Evolutionary conservation across 2,888 invertebrate genomes (phyloP).

Genomic region (Nephrotoma flavescens): DNA sequence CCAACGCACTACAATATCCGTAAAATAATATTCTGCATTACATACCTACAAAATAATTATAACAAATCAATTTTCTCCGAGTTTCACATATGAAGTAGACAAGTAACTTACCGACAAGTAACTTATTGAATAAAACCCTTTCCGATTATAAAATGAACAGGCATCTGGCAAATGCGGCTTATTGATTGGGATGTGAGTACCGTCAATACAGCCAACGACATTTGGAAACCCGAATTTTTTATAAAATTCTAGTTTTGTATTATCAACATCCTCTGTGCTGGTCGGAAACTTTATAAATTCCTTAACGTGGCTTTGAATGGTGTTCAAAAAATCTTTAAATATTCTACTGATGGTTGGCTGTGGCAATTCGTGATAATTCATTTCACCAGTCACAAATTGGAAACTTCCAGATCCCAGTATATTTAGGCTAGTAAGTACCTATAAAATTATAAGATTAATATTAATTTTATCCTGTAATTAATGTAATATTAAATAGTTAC

Average conservation of each 20-base stretch:
- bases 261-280: not conserved
- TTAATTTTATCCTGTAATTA: not conserved
- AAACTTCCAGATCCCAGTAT: not conserved
- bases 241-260: not conserved
- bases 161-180: not conserved
- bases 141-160: not conserved
- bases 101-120: not conserved
- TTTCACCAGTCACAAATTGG: not conserved
- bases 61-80: not conserved
- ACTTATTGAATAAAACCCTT: not conserved
- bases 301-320: not conserved
- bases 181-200: not conserved
- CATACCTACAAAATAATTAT: not conserved
- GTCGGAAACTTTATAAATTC: not conserved
- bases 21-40: not conserved
- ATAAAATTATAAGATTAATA: not conserved
- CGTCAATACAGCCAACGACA: not conserved
- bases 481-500: not conserved
- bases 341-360: not conserved
- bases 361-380: not conserved
- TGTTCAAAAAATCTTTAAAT: not conserved
- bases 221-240: not conserved
- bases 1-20: not conserved
- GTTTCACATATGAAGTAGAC: not conserved
- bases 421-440: not conserved